phyloP scores from a whole-genome alignment of 2,888 invertebrate species.

The Folsomia manolachei region DNA sequence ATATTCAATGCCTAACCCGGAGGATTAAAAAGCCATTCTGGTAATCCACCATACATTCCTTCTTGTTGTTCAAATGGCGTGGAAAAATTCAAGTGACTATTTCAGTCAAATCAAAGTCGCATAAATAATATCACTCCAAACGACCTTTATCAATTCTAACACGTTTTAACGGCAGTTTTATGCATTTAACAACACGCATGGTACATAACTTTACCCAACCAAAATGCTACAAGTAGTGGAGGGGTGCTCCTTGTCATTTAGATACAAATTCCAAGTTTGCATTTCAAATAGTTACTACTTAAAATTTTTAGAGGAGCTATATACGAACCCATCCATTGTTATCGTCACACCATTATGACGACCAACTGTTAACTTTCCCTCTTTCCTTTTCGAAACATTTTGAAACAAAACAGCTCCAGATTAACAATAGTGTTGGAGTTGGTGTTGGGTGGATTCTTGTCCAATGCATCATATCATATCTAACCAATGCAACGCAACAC shows the following conservation, averaged over 20 bases:
- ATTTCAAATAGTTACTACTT: no score
- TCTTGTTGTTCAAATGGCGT: slow-evolving; percentile 37
- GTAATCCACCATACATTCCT: slow-evolving; percentile 35
- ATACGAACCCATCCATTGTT: no score
- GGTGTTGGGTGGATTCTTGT: neutral
- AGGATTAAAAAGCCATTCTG: slow-evolving; percentile 39
- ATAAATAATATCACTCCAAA: slow-evolving; percentile 28
- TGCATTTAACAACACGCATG: neutral
- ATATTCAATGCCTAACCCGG: slow-evolving; percentile 5
- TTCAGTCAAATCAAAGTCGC: slow-evolving; percentile 43
- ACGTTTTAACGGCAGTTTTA: neutral
- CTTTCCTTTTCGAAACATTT: neutral
- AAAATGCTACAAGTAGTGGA: no score
- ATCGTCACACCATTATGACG: neutral
- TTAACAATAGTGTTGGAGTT: neutral
- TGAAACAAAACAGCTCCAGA: neutral
- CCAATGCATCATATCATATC: neutral
- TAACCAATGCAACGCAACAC: neutral
- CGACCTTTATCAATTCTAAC: neutral
- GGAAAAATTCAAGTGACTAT: slow-evolving; percentile 41
- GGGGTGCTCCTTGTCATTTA: no score
- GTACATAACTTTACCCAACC: neutral
- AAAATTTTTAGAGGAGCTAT: no score
- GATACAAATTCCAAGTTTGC: no score
- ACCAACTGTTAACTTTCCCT: neutral